phyloP scores from a whole-genome alignment of 2,113 vertebrate genomes.

The Aix galericulata region DNA sequence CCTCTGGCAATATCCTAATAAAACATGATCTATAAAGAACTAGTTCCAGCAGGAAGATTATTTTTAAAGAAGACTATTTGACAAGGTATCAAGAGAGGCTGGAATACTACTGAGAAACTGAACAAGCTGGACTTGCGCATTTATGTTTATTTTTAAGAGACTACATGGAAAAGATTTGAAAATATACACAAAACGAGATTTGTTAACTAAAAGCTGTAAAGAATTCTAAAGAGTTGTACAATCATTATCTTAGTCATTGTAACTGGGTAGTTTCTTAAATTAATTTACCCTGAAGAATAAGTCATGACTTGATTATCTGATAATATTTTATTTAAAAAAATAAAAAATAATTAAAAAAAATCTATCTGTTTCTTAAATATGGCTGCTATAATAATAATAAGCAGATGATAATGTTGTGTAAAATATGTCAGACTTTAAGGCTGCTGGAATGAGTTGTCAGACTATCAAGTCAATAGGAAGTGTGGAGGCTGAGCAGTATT shows the following conservation, averaged over 20 bases:
- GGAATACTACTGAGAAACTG: slow-evolving; percentile 89
- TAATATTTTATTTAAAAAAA: slow-evolving; percentile 83
- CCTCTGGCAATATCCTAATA: slow-evolving; percentile 86
- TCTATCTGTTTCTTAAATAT: slow-evolving; percentile 83
- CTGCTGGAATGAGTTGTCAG: slow-evolving; percentile 82
- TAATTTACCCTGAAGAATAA: slow-evolving; percentile 83
- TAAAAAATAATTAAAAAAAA: background rate
- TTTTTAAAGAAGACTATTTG: slow-evolving; percentile 78
- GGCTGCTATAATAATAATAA: slow-evolving; percentile 86
- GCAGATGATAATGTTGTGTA: slow-evolving; percentile 82
- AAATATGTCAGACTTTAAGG: slow-evolving; percentile 80
- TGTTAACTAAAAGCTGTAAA: slow-evolving; percentile 87
- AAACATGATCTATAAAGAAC: slow-evolving; percentile 66
- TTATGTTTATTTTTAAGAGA: slow-evolving; percentile 85
- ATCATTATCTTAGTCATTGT: slow-evolving; percentile 83
- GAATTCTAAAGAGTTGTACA: slow-evolving; percentile 85
- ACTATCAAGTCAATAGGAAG: slow-evolving; percentile 76
- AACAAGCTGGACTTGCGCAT: slow-evolving; percentile 96
- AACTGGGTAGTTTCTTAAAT: slow-evolving; percentile 83
- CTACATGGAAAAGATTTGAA: slow-evolving; percentile 80
- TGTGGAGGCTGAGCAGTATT: slow-evolving; percentile 76
- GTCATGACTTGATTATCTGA: slow-evolving; percentile 85
- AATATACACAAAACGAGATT: slow-evolving; percentile 82
- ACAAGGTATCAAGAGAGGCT: slow-evolving; percentile 78
- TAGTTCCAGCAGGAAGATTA: slow-evolving; percentile 83